Evolutionary conservation across 2,113 vertebrate genomes (phyloP), one percentile per base, ranked within the genome.

Genomic region (Silurus meridionalis): DNA sequence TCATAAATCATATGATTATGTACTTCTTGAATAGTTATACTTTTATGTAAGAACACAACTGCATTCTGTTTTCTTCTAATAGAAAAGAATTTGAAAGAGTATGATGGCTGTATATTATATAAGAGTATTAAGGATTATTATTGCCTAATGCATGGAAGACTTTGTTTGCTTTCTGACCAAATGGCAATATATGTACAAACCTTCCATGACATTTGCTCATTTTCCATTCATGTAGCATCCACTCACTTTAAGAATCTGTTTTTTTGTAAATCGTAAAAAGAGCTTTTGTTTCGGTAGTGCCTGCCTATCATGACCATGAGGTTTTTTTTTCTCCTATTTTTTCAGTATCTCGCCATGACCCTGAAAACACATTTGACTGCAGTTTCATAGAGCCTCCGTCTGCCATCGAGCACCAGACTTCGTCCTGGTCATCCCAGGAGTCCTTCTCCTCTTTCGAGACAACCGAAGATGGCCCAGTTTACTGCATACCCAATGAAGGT

Each of bases 391-490:
- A 99, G 90, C 98, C 97, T 0, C 97, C 97, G 0, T 97, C 97
- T 0, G 95, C 95, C 72, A 94, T 95, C 66, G 98, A 99, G 89
- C 97, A 98, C 92, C 97, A 96, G 8, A 97, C 97, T 0, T 97
- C 97, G 0, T 97, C 97, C 11, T 99, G 98, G 98, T 99, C 98
- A 0, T 99, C 97, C 78, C 96, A 96, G 0, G 98, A 96, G 87
- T 99, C 98, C 74, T 99, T 99, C 93, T 99, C 97, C 15, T 99
- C 98, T 72, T 99, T 98, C 0, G 98, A 99, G 92, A 99, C 97
- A 21, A 97, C 94, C 0, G 98, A 99, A 0, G 98, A 99, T 88
- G 97, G 97, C 2, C 98, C 97, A 0, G 97, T 99, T 80, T 99
- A 99, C 93, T 98, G 96, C 0, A 94, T 99, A 3, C 98, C 98